Evolutionary conservation across 2,113 vertebrate species (phyloP), one percentile per base, ranked within the genome.

Genomic region (Heterochromis multidens): DNA sequence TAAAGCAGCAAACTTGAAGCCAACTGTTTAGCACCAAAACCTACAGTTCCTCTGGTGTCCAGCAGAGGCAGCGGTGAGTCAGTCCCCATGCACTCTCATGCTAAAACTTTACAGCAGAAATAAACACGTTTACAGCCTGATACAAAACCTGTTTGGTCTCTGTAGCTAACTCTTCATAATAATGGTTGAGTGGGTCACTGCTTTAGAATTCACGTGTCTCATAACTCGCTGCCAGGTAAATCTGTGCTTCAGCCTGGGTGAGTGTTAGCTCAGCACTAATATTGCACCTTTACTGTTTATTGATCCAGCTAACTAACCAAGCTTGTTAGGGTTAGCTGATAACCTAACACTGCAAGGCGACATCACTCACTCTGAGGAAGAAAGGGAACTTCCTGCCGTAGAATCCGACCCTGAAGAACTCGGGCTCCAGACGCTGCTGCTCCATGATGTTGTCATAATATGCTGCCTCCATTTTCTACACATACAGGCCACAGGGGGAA

Each of bases 381-480:
- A 99, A 99, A 4, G 99, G 99, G 88, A 99, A 99, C 94, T 99
- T 99, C 80, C 98, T 97, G 79, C 99, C 98, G 29, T 99, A 99
- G 92, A 99, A 99, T 10, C 98, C 99, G 7, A 99, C 97, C 88
- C 98, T 95, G 93, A 99, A 99, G 92, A 99, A 99, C 94, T 99
- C 98, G 0, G 99, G 98, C 82, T 99, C 99, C 79, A 99, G 95
- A 54, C 98, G 96, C 93, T 99, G 98, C 92, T 99, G 98, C 89
- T 99, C 99, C 97, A 99, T 97, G 67, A 99, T 99, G 88, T 98
- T 98, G 91, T 99, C 99, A 0, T 99, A 99, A 91, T 99, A 99
- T 0, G 98, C 97, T 10, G 99, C 98, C 94, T 99, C 99, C 97
- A 98, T 99, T 98, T 99, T 99, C 99, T 99, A 90, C 84, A 95